Evolutionary conservation across 2,113 vertebrate species (phyloP), one percentile per base, ranked within the genome.

Genomic region (Tychaedon coryphoeus): DNA sequence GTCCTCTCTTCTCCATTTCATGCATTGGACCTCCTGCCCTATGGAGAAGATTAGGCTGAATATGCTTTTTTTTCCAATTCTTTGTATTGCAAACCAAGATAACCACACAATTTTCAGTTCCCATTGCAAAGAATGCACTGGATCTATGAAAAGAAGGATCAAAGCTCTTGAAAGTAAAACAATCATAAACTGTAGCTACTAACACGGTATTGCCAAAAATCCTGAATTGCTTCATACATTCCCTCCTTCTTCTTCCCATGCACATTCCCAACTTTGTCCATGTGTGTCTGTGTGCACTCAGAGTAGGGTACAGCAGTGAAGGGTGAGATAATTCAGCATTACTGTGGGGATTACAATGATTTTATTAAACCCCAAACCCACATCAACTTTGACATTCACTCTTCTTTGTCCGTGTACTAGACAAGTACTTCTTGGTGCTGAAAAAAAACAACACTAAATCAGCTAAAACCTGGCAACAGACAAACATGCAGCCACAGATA

Each of bases 181-280:
- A 72, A 29, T 60, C 53, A n/a, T 13, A 74, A 29, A 43, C 11
- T 48, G 56, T 29, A 77, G 60, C 57, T 77, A 60, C 76, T 67
- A 64, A 47, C 22, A 51, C 26, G 33, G 31, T 31, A 74, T 9
- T 66, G 69, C 75, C 61, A 61, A 77, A 77, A 67, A 77, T 60
- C 38, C n/a, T 26, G 14, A 71, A 81, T 1, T 67, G 16, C 62
- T 64, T 78, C 77, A 64, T n/a, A 56, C 26, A 15, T 71, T 89
- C 40, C 29, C 50, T 86, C 83, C 45, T 86, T 38, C 33, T 86
- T 36, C 33, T 36, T 56, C 50, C 33, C 25, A 2, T 11, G n/a
- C 45, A 38, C 0, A 0, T 53, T 18, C n/a, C 33, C 65, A 65
- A 0, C 36, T 75, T 60, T 1, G 1, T 47, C 43, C 0, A 0